Conservation (phyloP, 1,140 invertebrate genomes). For the Macrotrachela quadricornifera region DNA sequence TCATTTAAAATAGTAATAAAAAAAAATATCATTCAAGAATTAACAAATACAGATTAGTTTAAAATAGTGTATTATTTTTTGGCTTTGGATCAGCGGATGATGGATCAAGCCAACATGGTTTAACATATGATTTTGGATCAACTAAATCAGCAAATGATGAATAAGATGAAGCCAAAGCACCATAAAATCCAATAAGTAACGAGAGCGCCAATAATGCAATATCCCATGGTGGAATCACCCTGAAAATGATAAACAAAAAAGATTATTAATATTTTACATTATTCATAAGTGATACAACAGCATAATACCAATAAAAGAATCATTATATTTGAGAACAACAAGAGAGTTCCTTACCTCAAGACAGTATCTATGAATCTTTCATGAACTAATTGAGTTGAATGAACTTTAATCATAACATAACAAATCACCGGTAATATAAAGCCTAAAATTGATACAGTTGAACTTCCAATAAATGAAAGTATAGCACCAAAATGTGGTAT, state of each 20-base stretch:
- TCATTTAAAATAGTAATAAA: too few relatives aligned
- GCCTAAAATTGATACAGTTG: constrained; percentile 56
- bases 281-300: too few relatives aligned
- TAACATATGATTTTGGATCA: constrained; percentile 15
- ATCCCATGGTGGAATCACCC: constrained; percentile 28
- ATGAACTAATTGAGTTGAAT: background rate
- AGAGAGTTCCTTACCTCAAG: background rate
- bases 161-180: constrained; percentile 39
- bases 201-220: constrained; percentile 36
- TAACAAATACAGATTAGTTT: too few relatives aligned
- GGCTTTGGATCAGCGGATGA: too few relatives aligned
- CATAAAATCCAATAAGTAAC: constrained; percentile 38
- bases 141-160: constrained; percentile 37
- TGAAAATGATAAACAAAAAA: constrained; percentile 13
- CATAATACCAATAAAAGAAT: background rate
- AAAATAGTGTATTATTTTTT: too few relatives aligned
- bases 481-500: constrained; percentile 69
- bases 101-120: constrained; percentile 17
- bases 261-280: too few relatives aligned
- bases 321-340: constrained; percentile 1
- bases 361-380: background rate
- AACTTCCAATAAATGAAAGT: constrained; percentile 59
- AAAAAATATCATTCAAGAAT: too few relatives aligned
- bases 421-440: constrained; percentile 63
- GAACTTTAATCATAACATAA: constrained; percentile 40